These are phyloP conservation scores for Allophyes oxyacanthae DNA, from an alignment of 2,888 invertebrate genomes.

Conservation along the genomic window DNA sequence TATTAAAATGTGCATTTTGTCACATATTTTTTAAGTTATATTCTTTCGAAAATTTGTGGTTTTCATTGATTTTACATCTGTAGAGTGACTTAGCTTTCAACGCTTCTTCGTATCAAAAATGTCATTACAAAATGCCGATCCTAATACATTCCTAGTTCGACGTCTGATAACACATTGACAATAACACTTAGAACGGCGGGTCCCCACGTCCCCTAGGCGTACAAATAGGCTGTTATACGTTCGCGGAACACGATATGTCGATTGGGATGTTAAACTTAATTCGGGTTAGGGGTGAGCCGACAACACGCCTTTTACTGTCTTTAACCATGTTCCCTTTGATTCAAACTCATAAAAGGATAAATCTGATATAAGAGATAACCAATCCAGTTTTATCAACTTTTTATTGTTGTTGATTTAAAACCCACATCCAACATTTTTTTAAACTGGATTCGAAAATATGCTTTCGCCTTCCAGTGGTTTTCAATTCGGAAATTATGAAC, in stretches of 20 bases:
- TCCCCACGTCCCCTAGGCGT: conserved; percentile 64
- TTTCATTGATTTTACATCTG: too few relatives aligned
- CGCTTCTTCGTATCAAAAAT: not conserved
- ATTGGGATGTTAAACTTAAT: conserved; percentile 88
- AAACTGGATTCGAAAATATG: too few relatives aligned
- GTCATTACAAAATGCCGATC: conserved; percentile 10
- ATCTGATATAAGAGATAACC: conserved; percentile 29
- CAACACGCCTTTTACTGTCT: conserved; percentile 81
- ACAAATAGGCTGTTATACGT: conserved; percentile 81
- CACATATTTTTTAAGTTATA: too few relatives aligned
- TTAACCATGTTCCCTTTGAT: conserved; percentile 79
- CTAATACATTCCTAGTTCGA: conserved; percentile 18
- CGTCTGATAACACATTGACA: conserved; percentile 59
- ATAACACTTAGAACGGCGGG: conserved; percentile 70
- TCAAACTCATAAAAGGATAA: conserved; percentile 55
- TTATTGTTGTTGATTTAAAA: conserved; percentile 4
- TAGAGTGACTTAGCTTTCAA: too few relatives aligned
- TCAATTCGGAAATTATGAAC: too few relatives aligned
- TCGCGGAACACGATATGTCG: conserved; percentile 82
- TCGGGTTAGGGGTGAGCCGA: conserved; percentile 79
- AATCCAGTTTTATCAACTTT: conserved; percentile 13
- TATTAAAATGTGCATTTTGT: too few relatives aligned
- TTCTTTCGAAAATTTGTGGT: too few relatives aligned
- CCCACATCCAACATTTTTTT: too few relatives aligned
- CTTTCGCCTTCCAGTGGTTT: too few relatives aligned